A percentile compares a stretch with the other conserved stretches of the same genome.
Evolutionary conservation across 2,888 invertebrate genomes (phyloP).

Genomic region (Gymnocheta viridis): DNA sequence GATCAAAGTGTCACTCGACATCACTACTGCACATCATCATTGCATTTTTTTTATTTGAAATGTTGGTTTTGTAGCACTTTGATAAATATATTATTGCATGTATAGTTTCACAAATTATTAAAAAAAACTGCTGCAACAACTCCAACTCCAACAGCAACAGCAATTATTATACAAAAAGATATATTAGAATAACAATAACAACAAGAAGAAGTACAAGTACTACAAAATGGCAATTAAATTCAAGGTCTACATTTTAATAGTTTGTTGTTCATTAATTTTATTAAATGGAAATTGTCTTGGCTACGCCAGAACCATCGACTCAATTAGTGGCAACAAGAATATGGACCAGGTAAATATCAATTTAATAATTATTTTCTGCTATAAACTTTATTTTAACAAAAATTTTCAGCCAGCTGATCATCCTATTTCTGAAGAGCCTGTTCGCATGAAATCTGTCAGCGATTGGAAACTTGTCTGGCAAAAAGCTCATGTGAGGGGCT

Average conservation of each 20-base stretch:
- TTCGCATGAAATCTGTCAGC: constrained; percentile 34
- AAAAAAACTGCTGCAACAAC: neutral
- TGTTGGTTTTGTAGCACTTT: neutral
- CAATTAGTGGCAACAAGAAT: constrained; percentile 3
- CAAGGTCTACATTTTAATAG: constrained; percentile 53
- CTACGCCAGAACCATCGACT: constrained; percentile 36
- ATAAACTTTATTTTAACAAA: neutral
- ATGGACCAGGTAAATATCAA: constrained; percentile 13
- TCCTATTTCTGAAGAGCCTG: neutral
- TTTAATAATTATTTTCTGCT: neutral
- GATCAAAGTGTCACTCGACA: constrained; percentile 23
- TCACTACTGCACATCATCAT: constrained; percentile 5
- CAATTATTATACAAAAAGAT: neutral
- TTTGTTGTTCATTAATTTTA: constrained; percentile 39
- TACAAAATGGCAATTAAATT: constrained; percentile 51
- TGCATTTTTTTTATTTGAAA: neutral
- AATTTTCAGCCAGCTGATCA: constrained; percentile 2
- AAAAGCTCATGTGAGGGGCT: constrained; percentile 35
- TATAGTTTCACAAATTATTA: constrained; percentile 13
- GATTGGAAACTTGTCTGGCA: constrained; percentile 49
- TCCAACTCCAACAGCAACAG: neutral
- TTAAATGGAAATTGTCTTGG: constrained; percentile 28
- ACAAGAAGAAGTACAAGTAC: neutral
- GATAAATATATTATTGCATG: neutral
- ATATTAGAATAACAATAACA: constrained; percentile 1